Conservation (phyloP, 2,113 vertebrate genomes). For the Pavo muticus region DNA sequence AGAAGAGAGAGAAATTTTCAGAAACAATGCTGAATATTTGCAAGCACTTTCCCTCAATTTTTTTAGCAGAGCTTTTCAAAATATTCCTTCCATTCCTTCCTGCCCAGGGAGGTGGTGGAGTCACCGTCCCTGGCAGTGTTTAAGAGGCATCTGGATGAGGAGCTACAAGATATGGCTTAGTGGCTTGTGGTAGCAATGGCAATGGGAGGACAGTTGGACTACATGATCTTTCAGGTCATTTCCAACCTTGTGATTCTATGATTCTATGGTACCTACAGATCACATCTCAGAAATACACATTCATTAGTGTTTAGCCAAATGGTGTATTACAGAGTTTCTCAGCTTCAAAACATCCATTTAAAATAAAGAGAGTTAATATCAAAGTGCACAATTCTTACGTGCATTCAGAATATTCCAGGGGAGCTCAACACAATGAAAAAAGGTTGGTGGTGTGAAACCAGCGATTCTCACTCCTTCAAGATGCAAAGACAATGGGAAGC, state of each 20-base stretch:
- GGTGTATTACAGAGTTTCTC: not conserved
- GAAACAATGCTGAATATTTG: not conserved
- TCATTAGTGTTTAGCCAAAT: not conserved
- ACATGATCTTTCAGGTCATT: too few species aligned
- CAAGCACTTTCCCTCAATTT: not conserved
- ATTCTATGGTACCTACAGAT: not conserved
- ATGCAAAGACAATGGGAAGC: not conserved
- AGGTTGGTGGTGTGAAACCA: not conserved
- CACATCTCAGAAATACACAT: not conserved
- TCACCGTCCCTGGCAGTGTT: too few species aligned
- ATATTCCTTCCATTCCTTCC: not conserved
- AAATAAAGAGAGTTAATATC: not conserved
- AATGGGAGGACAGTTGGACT: too few species aligned
- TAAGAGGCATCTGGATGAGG: too few species aligned
- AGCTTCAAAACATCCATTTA: not conserved
- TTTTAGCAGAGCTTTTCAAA: not conserved
- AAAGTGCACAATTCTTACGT: not conserved
- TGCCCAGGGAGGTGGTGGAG: too few species aligned
- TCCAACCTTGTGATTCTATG: too few species aligned
- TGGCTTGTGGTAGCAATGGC: too few species aligned
- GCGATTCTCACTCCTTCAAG: not conserved
- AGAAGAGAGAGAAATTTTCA: not conserved
- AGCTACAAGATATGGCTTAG: too few species aligned
- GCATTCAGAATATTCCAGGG: not conserved
- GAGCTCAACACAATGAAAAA: not conserved